These are phyloP conservation scores for Drosophila anomelani DNA, from an alignment of 2,888 invertebrate species.

Conservation along the genomic window DNA sequence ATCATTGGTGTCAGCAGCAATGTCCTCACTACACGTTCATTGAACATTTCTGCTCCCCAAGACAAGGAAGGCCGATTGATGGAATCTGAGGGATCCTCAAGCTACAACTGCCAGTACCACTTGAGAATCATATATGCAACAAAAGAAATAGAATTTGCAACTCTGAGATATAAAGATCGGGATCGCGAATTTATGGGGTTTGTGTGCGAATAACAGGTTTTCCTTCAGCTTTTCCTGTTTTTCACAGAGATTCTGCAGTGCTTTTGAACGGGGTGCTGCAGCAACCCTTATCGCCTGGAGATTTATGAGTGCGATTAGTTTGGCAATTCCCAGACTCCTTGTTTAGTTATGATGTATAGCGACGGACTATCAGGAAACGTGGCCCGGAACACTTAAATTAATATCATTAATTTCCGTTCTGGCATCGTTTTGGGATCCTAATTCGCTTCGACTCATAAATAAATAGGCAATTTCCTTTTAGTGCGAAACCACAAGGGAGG, in stretches of 20 bases:
- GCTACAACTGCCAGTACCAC: slow-evolving; percentile 32
- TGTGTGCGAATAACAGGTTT: slow-evolving; percentile 13
- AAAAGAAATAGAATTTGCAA: slow-evolving; percentile 1
- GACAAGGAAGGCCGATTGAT: slow-evolving; percentile 88
- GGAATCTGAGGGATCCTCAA: slow-evolving; percentile 31
- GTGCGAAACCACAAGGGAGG: slow-evolving; percentile 15
- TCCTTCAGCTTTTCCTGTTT: slow-evolving; percentile 5
- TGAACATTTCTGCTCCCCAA: slow-evolving; percentile 94
- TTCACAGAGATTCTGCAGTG: background rate
- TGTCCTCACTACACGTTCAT: slow-evolving; percentile 94
- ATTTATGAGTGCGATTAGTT: slow-evolving; percentile 22
- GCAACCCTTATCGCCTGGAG: slow-evolving; percentile 25
- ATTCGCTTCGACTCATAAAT: slow-evolving; percentile 51
- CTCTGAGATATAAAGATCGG: slow-evolving; percentile 13
- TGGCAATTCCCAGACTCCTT: slow-evolving; percentile 6
- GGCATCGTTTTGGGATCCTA: slow-evolving; percentile 32
- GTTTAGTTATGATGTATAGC: slow-evolving; percentile 3
- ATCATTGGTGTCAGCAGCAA: slow-evolving; percentile 91
- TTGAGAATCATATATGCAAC: slow-evolving; percentile 68
- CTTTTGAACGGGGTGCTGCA: slow-evolving; percentile 1
- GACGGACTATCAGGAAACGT: slow-evolving; percentile 21
- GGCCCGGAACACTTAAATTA: slow-evolving; percentile 31
- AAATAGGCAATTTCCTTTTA: slow-evolving; percentile 61
- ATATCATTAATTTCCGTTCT: slow-evolving; percentile 48
- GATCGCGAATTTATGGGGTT: slow-evolving; percentile 9